phyloP scores from a whole-genome alignment of 2,797 vertebrate species.

The Cyclura pinguis region DNA sequence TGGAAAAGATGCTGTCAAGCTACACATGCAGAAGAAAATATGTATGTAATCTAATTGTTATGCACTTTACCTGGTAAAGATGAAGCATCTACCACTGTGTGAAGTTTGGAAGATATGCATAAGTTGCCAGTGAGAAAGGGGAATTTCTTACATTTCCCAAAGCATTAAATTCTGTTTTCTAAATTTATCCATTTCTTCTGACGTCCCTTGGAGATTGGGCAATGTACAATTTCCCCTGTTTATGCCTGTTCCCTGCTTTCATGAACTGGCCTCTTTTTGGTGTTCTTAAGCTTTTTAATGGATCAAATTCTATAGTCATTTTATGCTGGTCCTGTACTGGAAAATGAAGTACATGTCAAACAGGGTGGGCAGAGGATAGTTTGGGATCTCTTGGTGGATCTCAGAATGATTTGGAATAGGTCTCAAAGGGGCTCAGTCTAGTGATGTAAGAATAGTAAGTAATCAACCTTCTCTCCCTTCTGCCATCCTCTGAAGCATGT shows the following conservation, averaged over 20 bases:
- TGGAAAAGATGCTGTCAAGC: no score
- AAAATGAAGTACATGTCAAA: not conserved
- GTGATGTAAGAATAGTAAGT: not conserved
- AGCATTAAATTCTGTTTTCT: not conserved
- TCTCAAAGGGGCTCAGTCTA: not conserved
- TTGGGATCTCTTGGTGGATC: not conserved
- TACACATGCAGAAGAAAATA: not conserved
- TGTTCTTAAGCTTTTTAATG: not conserved
- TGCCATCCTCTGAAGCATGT: no score
- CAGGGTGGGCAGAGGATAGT: not conserved
- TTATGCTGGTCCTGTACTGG: not conserved
- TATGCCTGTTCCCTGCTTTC: not conserved
- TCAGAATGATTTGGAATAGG: not conserved
- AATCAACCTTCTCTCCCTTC: not conserved
- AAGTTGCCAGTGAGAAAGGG: not conserved
- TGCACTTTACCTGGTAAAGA: no score
- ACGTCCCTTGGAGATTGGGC: not conserved
- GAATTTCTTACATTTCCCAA: not conserved
- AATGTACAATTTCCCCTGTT: not conserved
- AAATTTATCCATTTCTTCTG: not conserved
- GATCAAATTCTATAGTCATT: not conserved
- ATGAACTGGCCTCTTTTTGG: not conserved
- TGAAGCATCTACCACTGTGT: not conserved
- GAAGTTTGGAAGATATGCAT: not conserved
- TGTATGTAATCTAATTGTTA: not conserved